Base-by-base conservation (phyloP, 2,113 vertebrate genomes). In the Pteruthius melanotis region DNA sequence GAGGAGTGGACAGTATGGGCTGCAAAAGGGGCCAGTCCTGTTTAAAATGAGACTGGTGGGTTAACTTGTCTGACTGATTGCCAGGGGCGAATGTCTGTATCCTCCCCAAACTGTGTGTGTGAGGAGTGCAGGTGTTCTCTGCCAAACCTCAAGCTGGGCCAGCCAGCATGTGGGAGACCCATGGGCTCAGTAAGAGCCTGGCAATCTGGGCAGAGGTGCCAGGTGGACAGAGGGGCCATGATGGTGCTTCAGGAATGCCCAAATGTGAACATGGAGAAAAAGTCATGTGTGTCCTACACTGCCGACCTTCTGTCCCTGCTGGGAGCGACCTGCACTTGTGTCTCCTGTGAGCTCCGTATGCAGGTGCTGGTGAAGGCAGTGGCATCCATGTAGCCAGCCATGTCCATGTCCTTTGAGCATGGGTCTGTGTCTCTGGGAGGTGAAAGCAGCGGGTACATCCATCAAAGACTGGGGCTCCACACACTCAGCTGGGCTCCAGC, bases 151-250 rank as follows among this genome's bases (percentile, higher is more conserved):
- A 27, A 10, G 49, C 21, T 59, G 35, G 24, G 23, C 35, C 65
- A 86, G 54, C 20, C 1, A 9, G 54, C 19, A 31, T 30, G 16
- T 57, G 37, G 9, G n/a, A 47, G 31, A 33, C 10, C 28, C 0
- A 0, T 68, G 64, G 30, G 22, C 19, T 59, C 30, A 18, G 10
- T 66, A 18, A 31, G 63, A 42, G 10, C 11, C 33, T 2, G 2
- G 19, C 15, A 27, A 28, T 85, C n/a, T 77, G 65, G 44, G 26
- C 60, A 59, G 19, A 8, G 9, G 4, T 72, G 9, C 53, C 0
- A 0, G 13, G 15, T 3, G 1, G 13, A 5, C 54, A 77, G 39
- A 78, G 28, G 13, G 15, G 31, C 37, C 0, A 0, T 53, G 37
- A 6, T 0, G 0, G 42, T 88, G 59, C 44, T 85, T 59, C 31